Percentiles rank a stretch among this genome's conserved stretches.
Evolutionary conservation across 2,888 invertebrate species (phyloP).

Genomic region (Amiota communis): DNA sequence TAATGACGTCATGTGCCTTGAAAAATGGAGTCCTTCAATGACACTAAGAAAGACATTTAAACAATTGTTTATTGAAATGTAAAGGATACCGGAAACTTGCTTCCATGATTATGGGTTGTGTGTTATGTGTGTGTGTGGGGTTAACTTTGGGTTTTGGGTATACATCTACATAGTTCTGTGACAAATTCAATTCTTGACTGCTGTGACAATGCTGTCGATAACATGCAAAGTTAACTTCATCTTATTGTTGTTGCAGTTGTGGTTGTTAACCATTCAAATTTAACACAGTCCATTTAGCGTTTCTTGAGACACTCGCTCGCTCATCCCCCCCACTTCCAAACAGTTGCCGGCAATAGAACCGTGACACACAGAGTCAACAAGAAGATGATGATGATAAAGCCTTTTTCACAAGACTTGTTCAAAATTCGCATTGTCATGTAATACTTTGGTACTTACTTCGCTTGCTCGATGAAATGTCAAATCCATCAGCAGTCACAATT

Average conservation of each 20-base stretch:
- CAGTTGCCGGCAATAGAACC: not conserved
- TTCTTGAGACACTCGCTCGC: not conserved
- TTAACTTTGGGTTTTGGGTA: too few relatives aligned
- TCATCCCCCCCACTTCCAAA: too few relatives aligned
- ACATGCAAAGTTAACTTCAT: not conserved
- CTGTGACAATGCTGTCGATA: not conserved
- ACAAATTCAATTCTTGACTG: not conserved
- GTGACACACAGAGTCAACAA: not conserved
- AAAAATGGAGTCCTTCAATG: constrained; percentile 33
- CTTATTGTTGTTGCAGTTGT: constrained; percentile 3
- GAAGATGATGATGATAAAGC: constrained; percentile 28
- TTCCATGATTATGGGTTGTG: too few relatives aligned
- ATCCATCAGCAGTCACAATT: constrained; percentile 71
- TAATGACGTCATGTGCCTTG: constrained; percentile 55
- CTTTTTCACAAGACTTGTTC: constrained; percentile 35
- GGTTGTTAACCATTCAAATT: constrained; percentile 59
- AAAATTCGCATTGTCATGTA: constrained; percentile 61
- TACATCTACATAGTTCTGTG: too few relatives aligned
- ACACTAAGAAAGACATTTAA: constrained; percentile 48
- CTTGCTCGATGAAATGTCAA: constrained; percentile 70
- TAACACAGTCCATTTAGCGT: constrained; percentile 53
- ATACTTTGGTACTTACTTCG: constrained; percentile 55
- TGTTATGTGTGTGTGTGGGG: too few relatives aligned
- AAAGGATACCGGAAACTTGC: constrained; percentile 41
- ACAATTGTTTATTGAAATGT: constrained; percentile 67